Percentiles rank a stretch among this genome's conserved stretches.
Conservation (phyloP, 2,888 invertebrate species). For the Chrysodeixis includens region DNA sequence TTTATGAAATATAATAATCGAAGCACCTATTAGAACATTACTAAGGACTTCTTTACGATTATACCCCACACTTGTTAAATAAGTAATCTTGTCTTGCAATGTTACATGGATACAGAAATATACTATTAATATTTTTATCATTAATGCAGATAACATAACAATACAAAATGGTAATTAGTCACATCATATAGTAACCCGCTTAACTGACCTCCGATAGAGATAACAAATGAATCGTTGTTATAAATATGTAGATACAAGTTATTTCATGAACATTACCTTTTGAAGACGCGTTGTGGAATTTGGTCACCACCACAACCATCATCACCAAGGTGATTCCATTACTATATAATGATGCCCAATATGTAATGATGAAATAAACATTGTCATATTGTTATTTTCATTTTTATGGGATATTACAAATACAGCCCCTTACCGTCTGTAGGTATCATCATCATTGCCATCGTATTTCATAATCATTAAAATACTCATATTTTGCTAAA, state of each 20-base stretch:
- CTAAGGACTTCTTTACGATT: neutral
- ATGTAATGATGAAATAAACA: too few relatives aligned
- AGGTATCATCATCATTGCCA: too few relatives aligned
- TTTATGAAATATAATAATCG: too few relatives aligned
- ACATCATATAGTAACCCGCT: neutral
- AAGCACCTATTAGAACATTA: neutral
- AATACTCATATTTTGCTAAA: too few relatives aligned
- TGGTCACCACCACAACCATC: too few relatives aligned
- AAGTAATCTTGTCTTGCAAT: neutral
- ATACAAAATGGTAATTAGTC: neutral
- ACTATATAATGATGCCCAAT: too few relatives aligned
- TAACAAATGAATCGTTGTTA: neutral
- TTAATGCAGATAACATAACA: neutral
- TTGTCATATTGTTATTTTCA: too few relatives aligned
- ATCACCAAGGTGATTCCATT: too few relatives aligned
- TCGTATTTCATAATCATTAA: too few relatives aligned
- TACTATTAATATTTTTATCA: neutral
- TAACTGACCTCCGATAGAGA: neutral
- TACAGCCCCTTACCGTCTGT: too few relatives aligned
- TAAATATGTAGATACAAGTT: neutral
- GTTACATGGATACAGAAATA: neutral
- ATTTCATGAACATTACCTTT: neutral
- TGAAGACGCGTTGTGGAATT: too few relatives aligned
- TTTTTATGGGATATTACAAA: too few relatives aligned
- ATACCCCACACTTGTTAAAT: neutral